These are phyloP conservation scores for Astropecten irregularis DNA, from an alignment of 53 echinoderm and acorn worm species.

Conservation along the genomic window DNA sequence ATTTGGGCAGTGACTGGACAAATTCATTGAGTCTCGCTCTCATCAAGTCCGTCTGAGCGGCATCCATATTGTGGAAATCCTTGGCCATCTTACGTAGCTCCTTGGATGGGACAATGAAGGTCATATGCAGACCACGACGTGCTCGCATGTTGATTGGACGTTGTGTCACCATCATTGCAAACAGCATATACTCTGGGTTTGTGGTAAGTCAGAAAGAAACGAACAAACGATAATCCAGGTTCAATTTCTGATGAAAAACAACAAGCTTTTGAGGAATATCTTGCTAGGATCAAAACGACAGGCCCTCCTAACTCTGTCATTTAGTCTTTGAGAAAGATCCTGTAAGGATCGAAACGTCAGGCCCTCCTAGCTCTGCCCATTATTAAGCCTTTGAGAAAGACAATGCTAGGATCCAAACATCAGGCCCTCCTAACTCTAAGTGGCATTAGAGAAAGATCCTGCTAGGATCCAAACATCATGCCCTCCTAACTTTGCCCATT, in stretches of 20 bases:
- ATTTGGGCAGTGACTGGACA: conserved; percentile 79
- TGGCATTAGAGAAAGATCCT: too few species aligned
- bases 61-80: conserved; percentile 65
- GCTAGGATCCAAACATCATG: too few species aligned
- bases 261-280: too few species aligned
- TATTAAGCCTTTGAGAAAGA: too few species aligned
- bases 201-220: background rate
- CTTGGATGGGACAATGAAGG: conserved; percentile 71
- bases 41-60: conserved; percentile 63
- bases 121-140: conserved; percentile 88
- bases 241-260: background rate
- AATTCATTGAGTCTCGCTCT: conserved; percentile 74
- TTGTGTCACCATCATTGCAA: conserved; percentile 94
- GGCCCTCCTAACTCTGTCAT: too few species aligned
- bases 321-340: too few species aligned
- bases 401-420: too few species aligned
- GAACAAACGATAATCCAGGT: background rate
- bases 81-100: conserved; percentile 70
- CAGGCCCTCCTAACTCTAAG: too few species aligned
- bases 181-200: conserved; percentile 86
- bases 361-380: too few species aligned
- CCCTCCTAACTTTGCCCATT: too few species aligned
- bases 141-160: conserved; percentile 97
- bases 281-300: too few species aligned
- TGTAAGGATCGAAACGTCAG: too few species aligned